These are phyloP conservation scores for Baccha elongata DNA, from an alignment of 2,888 invertebrate species.

Conservation along the genomic window DNA sequence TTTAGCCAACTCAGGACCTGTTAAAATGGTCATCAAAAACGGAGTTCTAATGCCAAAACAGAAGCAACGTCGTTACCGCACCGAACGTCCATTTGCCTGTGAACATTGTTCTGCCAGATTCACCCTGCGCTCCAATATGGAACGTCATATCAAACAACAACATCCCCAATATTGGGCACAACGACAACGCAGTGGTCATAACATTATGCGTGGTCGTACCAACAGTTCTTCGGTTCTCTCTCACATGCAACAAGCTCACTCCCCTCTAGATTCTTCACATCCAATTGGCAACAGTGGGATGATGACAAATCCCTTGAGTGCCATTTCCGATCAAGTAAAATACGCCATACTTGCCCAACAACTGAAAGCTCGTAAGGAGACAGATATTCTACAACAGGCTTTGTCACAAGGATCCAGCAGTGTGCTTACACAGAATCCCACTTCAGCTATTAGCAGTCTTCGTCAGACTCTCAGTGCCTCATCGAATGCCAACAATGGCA, in stretches of 20 bases:
- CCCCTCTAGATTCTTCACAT: conserved; percentile 34
- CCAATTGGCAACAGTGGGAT: conserved; percentile 49
- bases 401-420: conserved; percentile 80
- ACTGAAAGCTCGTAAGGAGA: conserved; percentile 85
- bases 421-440: conserved; percentile 69
- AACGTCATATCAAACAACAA: conserved; percentile 96
- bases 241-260: conserved; percentile 74
- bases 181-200: conserved; percentile 86
- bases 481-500: conserved; percentile 76
- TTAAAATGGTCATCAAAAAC: conserved; percentile 95
- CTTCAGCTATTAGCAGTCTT: conserved; percentile 51
- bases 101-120: conserved; percentile 95
- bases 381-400: conserved; percentile 81
- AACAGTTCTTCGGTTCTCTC: conserved; percentile 75
- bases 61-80: conserved; percentile 94
- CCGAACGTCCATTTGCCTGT: conserved; percentile 95
- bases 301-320: conserved; percentile 78
- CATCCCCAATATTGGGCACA: conserved; percentile 96
- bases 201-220: conserved; percentile 80
- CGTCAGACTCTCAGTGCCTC: conserved; percentile 60
- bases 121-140: conserved; percentile 96
- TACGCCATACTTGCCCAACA: conserved; percentile 91
- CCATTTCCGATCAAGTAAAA: conserved; percentile 87
- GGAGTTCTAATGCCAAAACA: conserved; percentile 95
- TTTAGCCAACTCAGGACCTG: conserved; percentile 82